Conservation (phyloP, 2,113 vertebrate genomes). For the Paramisgurnus dabryanus region DNA sequence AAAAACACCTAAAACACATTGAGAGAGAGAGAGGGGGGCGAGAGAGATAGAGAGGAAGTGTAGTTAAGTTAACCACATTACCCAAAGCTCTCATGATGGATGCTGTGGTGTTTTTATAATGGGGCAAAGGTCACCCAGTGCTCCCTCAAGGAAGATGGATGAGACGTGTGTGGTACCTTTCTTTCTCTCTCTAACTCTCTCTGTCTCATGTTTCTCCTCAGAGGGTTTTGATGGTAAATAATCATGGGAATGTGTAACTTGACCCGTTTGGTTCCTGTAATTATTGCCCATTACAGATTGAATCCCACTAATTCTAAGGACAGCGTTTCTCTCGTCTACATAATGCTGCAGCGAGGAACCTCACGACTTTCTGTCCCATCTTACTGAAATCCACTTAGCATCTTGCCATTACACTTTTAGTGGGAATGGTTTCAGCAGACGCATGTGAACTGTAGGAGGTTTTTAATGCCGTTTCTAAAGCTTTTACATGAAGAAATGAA, state of each 20-base stretch:
- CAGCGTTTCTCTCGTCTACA: constrained; percentile 35
- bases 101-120: too few species aligned
- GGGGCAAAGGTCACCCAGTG: too few species aligned
- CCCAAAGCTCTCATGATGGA: too few species aligned
- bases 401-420: constrained; percentile 36
- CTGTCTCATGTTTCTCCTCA: constrained; percentile 58
- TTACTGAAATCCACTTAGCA: constrained; percentile 48
- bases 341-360: constrained; percentile 44
- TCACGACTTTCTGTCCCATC: constrained; percentile 7
- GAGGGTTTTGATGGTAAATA: constrained; percentile 61
- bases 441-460: constrained; percentile 30
- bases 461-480: constrained; percentile 49
- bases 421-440: constrained; percentile 31
- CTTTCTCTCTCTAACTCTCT: background rate
- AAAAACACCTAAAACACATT: too few species aligned
- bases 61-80: too few species aligned
- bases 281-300: constrained; percentile 63
- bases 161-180: too few species aligned
- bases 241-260: constrained; percentile 61
- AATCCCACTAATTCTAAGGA: constrained; percentile 56
- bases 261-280: constrained; percentile 60
- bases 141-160: too few species aligned
- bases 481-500: constrained; percentile 49
- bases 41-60: too few species aligned
- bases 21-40: too few species aligned